Evolutionary conservation across 2,113 vertebrate genomes (phyloP), one percentile per base, ranked within the genome.

Genomic region (Shinisaurus crocodilurus): DNA sequence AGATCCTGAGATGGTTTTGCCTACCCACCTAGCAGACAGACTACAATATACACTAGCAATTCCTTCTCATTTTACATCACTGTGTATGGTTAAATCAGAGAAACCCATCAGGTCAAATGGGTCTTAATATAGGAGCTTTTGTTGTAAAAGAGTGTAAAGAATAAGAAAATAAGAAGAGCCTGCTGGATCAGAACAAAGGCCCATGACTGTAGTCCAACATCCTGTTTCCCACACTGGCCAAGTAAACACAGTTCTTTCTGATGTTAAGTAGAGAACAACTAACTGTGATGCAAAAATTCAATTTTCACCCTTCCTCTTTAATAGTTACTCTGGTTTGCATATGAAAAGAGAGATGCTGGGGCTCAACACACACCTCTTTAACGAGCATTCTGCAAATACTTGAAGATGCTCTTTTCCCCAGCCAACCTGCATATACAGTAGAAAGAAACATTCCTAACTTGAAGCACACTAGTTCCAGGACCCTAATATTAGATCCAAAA

Each of bases 61-160:
- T 54, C 0, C 0, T 18, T 65, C 0, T n/a, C 5, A 0, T 0
- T 87, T 54, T 77, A 70, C 77, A 48, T 87, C 54, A 75, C 34
- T 57, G 81, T 45, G 29, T 57, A 54, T 84, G 4, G 43, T 69
- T 82, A 48, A 6, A 6, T n/a, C 7, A 50, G 50, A 87, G 0
- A 40, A 40, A 72, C 50, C 48, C 37, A 1, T 40, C 20, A 0
- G 18, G 77, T n/a, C 54, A 37, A 80, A 0, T 10, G 32, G 3
- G 6, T 0, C 3, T 29, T 65, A 20, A 43, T 9, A 29, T 10
- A 40, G 16, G 40, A 12, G 43, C 10, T 23, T 60, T 83, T 50
- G 29, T 29, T 4, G 60, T 27, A n/a, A 63, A 54, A 77, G 15
- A 34, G 13, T 54, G 45, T 23, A 63, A 85, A 43, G 23, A 67